phyloP scores from a whole-genome alignment of 1,140 invertebrate genomes.

The Nymphalis io region DNA sequence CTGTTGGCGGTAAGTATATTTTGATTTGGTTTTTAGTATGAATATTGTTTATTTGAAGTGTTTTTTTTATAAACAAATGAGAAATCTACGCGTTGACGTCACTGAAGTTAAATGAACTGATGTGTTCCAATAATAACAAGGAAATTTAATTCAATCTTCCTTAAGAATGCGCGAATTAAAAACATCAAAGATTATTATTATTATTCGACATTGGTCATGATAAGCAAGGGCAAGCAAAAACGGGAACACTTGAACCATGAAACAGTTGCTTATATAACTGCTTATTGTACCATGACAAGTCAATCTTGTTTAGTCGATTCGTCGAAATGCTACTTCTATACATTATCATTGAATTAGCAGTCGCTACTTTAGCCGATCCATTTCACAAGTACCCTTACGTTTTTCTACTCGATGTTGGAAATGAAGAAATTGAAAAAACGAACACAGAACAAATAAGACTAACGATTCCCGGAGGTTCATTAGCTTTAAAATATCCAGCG shows the following conservation, averaged over 20 bases:
- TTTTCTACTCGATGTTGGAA: slow-evolving; percentile 71
- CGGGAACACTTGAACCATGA: slow-evolving; percentile 59
- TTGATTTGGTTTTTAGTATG: too few species aligned
- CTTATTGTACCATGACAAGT: slow-evolving; percentile 62
- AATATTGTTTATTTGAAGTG: too few species aligned
- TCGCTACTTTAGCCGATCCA: slow-evolving; percentile 51
- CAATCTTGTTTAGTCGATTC: slow-evolving; percentile 43
- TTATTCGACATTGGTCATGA: slow-evolving; percentile 60
- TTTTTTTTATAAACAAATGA: too few species aligned
- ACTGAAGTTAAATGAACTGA: background rate
- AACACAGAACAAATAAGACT: slow-evolving; percentile 67
- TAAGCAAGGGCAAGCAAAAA: slow-evolving; percentile 68
- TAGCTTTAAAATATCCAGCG: slow-evolving; percentile 69
- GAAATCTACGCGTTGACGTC: background rate
- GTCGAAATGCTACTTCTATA: slow-evolving; percentile 63
- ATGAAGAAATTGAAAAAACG: slow-evolving; percentile 69
- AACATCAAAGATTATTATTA: slow-evolving; percentile 42
- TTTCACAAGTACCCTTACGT: slow-evolving; percentile 72
- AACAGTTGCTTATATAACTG: slow-evolving; percentile 67
- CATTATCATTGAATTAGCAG: slow-evolving; percentile 43
- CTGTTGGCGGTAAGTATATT: too few species aligned
- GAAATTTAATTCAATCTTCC: slow-evolving; percentile 46
- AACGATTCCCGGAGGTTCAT: slow-evolving; percentile 61
- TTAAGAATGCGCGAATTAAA: slow-evolving; percentile 33
- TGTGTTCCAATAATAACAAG: slow-evolving; percentile 35